phyloP scores from a whole-genome alignment of 2,113 vertebrate genomes.

The Anarrhichthys ocellatus region DNA sequence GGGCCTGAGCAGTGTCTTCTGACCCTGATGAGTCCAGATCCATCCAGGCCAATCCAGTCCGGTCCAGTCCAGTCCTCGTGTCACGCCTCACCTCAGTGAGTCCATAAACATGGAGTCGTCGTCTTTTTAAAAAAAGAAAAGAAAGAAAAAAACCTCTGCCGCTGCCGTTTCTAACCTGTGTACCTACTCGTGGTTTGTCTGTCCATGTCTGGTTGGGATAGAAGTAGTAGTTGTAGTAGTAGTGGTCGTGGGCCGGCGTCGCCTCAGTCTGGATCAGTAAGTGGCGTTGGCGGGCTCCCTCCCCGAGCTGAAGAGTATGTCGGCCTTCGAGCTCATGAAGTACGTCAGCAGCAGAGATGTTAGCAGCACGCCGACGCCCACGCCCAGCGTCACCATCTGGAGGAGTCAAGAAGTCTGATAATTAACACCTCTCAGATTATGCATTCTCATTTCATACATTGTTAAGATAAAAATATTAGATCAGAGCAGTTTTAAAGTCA shows the following conservation, averaged over 20 bases:
- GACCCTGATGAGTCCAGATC: slow-evolving; percentile 75
- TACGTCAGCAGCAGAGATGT: slow-evolving; percentile 89
- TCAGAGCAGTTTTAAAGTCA: background rate
- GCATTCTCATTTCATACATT: background rate
- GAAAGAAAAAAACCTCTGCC: background rate
- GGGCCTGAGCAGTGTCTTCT: slow-evolving; percentile 57
- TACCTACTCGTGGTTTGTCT: slow-evolving; percentile 61
- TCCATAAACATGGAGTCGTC: slow-evolving; percentile 54
- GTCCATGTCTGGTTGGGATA: slow-evolving; percentile 57
- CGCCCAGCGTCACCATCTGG: slow-evolving; percentile 90
- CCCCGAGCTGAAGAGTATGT: slow-evolving; percentile 88
- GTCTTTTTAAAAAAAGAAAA: background rate
- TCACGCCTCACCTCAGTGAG: slow-evolving; percentile 62
- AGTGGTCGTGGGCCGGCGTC: slow-evolving; percentile 56
- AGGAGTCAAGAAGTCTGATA: background rate
- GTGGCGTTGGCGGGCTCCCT: slow-evolving; percentile 85
- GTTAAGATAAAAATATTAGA: background rate
- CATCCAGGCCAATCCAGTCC: slow-evolving; percentile 68
- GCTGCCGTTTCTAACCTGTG: slow-evolving; percentile 49
- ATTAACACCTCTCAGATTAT: background rate
- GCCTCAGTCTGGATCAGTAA: slow-evolving; percentile 83
- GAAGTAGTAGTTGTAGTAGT: slow-evolving; percentile 43
- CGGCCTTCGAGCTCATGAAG: slow-evolving; percentile 91
- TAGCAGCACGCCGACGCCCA: slow-evolving; percentile 86
- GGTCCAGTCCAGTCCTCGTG: slow-evolving; percentile 40